Evolutionary conservation across 2,888 invertebrate species (phyloP), one percentile per base, ranked within the genome.

Genomic region (Seira sanloemensis): DNA sequence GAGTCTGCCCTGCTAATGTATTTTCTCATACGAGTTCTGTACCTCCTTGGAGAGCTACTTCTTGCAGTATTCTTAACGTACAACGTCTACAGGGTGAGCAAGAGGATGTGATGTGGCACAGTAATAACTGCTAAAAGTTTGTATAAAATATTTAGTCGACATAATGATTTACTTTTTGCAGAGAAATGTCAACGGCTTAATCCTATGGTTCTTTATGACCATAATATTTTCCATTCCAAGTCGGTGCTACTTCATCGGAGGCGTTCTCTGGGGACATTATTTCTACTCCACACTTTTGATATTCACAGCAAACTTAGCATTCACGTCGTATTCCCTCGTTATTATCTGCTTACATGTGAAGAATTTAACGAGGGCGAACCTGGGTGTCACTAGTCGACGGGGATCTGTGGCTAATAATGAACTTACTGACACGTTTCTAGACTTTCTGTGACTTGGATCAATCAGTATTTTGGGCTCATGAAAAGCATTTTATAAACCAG

Each of bases 181-280:
- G 86, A 69, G 37, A 71, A 85, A 75, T 50, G 77, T 73, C 7
- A 84, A 80, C 37, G 86, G 85, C 7, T 71, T 87, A 24, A 69
- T 85, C 37, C 27, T 85, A 4, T 85, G 85, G 85, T 83, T 87
- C 25, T 84, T 85, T 21, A 83, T 87, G 75, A 87, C 86, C 12
- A 77, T 87, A 16, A 69, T 84, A 23, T 84, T 85, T 19, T 85
- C 83, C 1, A 80, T 87, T 27, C 83, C 85, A 19, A 85, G 83
- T 25, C 71, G 86, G n/a, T 87, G 86, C 80, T 87, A 87, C 37
- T 87, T 87, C 26, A 85, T 87, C 16, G 86, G 85, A 0, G 85
- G 86, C 18, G 69, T 87, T 9, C 62, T 85, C 4, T 87, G 86
- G 86, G 85, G 84, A 5, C 79, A 77, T 24, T 87, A 76, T 37